A percentile compares a stretch with the other conserved stretches of the same genome.
phyloP scores from a whole-genome alignment of 2,797 vertebrate genomes.

The Silurus aristotelis region DNA sequence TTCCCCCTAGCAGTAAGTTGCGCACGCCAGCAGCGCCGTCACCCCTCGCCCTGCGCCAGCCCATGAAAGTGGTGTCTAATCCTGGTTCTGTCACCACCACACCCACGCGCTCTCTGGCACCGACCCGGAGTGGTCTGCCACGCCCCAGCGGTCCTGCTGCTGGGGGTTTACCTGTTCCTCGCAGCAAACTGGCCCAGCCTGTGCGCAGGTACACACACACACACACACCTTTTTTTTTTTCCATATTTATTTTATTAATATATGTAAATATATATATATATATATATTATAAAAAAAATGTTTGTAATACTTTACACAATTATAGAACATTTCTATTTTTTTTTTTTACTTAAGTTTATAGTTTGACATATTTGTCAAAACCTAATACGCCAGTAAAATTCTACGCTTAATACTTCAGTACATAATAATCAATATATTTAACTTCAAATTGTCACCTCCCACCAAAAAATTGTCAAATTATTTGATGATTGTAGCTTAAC shows the following conservation, averaged over 20 bases:
- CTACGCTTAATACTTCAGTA: background rate
- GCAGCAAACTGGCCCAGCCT: conserved; percentile 96
- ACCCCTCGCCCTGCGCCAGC: conserved; percentile 90
- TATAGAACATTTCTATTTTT: too few relatives aligned
- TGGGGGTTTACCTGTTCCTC: conserved; percentile 90
- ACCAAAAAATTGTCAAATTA: background rate
- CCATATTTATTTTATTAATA: background rate
- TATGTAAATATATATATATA: too few relatives aligned
- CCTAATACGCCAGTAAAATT: too few relatives aligned
- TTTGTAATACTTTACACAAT: too few relatives aligned
- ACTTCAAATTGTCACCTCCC: background rate
- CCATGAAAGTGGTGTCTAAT: conserved; percentile 88
- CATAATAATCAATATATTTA: background rate
- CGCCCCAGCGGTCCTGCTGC: conserved; percentile 86
- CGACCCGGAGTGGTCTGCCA: conserved; percentile 87
- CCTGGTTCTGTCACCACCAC: conserved; percentile 81
- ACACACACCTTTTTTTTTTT: background rate
- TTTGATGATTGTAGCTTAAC: background rate
- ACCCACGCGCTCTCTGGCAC: conserved; percentile 84
- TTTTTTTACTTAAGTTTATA: too few relatives aligned
- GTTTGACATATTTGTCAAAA: too few relatives aligned
- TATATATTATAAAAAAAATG: too few relatives aligned
- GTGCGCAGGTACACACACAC: conserved; percentile 83
- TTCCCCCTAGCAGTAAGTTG: conserved; percentile 95
- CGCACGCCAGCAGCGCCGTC: conserved; percentile 88